Percentiles rank a stretch among this genome's conserved stretches.
These are phyloP conservation scores for Leucophenga maculata DNA, from an alignment of 2,888 invertebrate genomes.

Conservation along the genomic window DNA sequence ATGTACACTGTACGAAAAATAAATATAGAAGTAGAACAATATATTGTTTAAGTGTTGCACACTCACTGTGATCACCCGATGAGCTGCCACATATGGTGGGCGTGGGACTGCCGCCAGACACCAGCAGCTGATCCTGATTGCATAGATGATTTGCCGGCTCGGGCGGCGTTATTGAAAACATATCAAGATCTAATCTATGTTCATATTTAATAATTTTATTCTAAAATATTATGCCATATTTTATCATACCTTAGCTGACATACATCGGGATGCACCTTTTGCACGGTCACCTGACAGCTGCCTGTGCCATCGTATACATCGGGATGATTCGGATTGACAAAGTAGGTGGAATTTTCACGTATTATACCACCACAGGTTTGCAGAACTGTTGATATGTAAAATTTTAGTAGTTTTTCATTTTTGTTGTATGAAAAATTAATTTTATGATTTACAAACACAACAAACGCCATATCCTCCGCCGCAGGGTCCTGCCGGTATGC, in stretches of 20 bases:
- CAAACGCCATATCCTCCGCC: slow-evolving; percentile 75
- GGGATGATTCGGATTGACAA: slow-evolving; percentile 88
- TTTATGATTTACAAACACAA: slow-evolving; percentile 67
- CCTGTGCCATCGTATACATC: slow-evolving; percentile 82
- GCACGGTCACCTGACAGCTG: slow-evolving; percentile 87
- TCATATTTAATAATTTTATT: slow-evolving; percentile 17
- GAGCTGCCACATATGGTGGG: slow-evolving; percentile 88
- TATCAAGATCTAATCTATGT: slow-evolving; percentile 83
- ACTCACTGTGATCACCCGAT: slow-evolving; percentile 84
- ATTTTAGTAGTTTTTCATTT: background rate
- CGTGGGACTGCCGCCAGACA: slow-evolving; percentile 85
- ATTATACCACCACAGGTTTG: slow-evolving; percentile 85
- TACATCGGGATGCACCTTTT: slow-evolving; percentile 84
- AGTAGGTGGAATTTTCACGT: slow-evolving; percentile 87
- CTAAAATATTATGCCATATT: no score
- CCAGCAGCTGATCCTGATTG: slow-evolving; percentile 87
- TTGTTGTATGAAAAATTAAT: background rate
- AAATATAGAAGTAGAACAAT: background rate
- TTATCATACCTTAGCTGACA: slow-evolving; percentile 83
- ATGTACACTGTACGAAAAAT: slow-evolving; percentile 83
- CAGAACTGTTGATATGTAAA: slow-evolving; percentile 75
- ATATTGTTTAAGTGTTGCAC: background rate
- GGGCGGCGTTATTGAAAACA: slow-evolving; percentile 84
- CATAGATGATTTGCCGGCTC: slow-evolving; percentile 85
- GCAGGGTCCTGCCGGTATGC: slow-evolving; percentile 84